A percentile compares a stretch with the other conserved stretches of the same genome.
These are phyloP conservation scores for Danaus chrysippus DNA, from an alignment of 2,888 invertebrate genomes.

Conservation along the genomic window DNA sequence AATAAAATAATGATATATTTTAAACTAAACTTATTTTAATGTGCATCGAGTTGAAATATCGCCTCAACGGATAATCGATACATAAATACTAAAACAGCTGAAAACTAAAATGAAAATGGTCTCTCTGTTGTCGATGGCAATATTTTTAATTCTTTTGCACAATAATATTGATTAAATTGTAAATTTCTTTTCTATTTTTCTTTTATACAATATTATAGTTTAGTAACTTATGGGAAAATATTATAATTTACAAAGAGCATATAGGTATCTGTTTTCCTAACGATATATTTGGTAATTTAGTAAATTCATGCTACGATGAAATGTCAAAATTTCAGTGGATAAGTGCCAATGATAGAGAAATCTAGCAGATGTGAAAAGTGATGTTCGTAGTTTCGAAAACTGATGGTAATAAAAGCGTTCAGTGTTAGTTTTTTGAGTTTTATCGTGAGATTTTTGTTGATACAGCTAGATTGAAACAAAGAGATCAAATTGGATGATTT, in stretches of 20 bases:
- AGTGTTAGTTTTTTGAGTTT: constrained; percentile 35
- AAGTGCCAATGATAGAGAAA: constrained; percentile 63
- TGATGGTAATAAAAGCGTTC: constrained; percentile 42
- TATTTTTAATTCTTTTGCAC: constrained; percentile 1
- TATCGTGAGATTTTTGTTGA: constrained; percentile 32
- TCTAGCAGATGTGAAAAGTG: constrained; percentile 56
- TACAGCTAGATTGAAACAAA: constrained; percentile 30
- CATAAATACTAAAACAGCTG: too few relatives aligned
- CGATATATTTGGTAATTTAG: constrained; percentile 29
- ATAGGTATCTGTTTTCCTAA: constrained; percentile 16
- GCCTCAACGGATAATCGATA: too few relatives aligned
- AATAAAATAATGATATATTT: too few relatives aligned
- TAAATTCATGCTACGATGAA: constrained; percentile 55
- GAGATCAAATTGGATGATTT: constrained; percentile 55
- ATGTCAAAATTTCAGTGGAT: constrained; percentile 74
- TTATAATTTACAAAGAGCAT: constrained; percentile 13
- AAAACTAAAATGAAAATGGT: constrained; percentile 4
- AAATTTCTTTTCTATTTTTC: background rate
- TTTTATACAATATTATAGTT: background rate
- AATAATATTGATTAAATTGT: constrained; percentile 6
- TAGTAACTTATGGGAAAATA: background rate
- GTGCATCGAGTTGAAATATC: too few relatives aligned
- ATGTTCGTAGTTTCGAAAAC: constrained; percentile 47
- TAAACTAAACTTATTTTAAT: too few relatives aligned
- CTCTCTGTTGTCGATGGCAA: constrained; percentile 2